A percentile compares a stretch with the other conserved stretches of the same genome.
These are phyloP conservation scores for Halocaridina rubra DNA, from an alignment of 2,888 invertebrate species.

Conservation along the genomic window DNA sequence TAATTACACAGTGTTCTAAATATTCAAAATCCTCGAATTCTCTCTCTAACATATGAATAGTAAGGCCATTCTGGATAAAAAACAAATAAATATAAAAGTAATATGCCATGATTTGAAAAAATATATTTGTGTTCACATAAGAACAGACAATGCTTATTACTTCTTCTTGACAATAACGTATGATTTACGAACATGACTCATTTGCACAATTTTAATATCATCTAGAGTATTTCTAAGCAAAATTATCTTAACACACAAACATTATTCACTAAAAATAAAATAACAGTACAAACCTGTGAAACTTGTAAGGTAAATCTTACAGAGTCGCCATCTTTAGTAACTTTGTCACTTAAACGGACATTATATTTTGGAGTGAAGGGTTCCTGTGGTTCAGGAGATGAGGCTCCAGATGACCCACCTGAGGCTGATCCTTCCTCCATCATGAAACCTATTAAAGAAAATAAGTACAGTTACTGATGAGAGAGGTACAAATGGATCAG, in stretches of 20 bases:
- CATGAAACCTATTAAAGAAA: slow-evolving; percentile 11
- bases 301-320: slow-evolving; percentile 66
- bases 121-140: no score
- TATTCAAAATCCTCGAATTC: slow-evolving; percentile 70
- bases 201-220: no score
- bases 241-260: background rate
- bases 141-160: no score
- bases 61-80: slow-evolving; percentile 44
- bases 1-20: slow-evolving; percentile 69
- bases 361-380: slow-evolving; percentile 63
- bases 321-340: slow-evolving; percentile 66
- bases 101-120: no score
- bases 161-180: no score
- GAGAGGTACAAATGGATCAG: no score
- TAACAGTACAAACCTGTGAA: slow-evolving; percentile 56
- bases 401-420: slow-evolving; percentile 65
- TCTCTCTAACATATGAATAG: slow-evolving; percentile 65
- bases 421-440: slow-evolving; percentile 65
- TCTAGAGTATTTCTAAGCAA: no score
- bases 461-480: no score
- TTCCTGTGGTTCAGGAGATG: slow-evolving; percentile 52
- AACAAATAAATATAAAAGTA: no score
- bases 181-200: no score
- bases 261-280: background rate
- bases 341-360: slow-evolving; percentile 65